These are phyloP conservation scores for Lepeophtheirus salmonis DNA, from an alignment of 1,140 invertebrate species.

Conservation along the genomic window DNA sequence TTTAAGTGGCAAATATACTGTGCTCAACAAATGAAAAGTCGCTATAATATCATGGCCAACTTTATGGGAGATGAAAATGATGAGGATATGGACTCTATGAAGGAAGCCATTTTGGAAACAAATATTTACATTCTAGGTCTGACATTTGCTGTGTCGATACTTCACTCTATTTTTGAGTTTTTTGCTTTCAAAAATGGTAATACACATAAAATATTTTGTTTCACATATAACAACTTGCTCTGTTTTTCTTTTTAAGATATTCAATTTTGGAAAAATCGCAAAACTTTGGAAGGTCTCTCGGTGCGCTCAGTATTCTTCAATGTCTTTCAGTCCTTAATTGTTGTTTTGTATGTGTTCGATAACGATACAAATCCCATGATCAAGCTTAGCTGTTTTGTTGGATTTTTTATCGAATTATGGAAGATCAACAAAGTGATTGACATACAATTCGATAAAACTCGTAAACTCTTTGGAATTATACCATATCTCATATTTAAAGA, in stretches of 20 bases:
- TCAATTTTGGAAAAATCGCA: conserved; percentile 97
- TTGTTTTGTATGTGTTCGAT: conserved; percentile 87
- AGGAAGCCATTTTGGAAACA: conserved; percentile 89
- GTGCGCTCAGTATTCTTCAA: conserved; percentile 98
- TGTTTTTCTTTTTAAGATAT: conserved; percentile 49
- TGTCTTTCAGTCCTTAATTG: conserved; percentile 86
- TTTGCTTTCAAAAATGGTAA: conserved; percentile 95
- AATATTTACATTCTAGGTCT: conserved; percentile 82
- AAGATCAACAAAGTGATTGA: conserved; percentile 94
- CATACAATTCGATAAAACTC: conserved; percentile 54
- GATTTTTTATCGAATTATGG: conserved; percentile 94
- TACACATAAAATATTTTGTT: too few relatives aligned
- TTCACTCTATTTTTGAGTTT: conserved; percentile 95
- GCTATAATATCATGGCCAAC: conserved; percentile 27
- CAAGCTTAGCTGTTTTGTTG: conserved; percentile 71
- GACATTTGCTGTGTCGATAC: conserved; percentile 75
- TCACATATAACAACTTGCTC: neutral
- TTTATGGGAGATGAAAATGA: conserved; percentile 43
- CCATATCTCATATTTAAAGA: conserved; percentile 59
- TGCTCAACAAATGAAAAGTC: conserved; percentile 64
- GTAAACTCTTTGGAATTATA: conserved; percentile 51
- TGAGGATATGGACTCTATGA: conserved; percentile 87
- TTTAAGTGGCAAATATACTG: conserved; percentile 94
- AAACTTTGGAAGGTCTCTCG: conserved; percentile 88
- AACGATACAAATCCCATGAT: conserved; percentile 97